Percentiles rank a stretch among this genome's conserved stretches.
These are phyloP conservation scores for Thymallus thymallus DNA, from an alignment of 2,113 vertebrate genomes.

Conservation along the genomic window DNA sequence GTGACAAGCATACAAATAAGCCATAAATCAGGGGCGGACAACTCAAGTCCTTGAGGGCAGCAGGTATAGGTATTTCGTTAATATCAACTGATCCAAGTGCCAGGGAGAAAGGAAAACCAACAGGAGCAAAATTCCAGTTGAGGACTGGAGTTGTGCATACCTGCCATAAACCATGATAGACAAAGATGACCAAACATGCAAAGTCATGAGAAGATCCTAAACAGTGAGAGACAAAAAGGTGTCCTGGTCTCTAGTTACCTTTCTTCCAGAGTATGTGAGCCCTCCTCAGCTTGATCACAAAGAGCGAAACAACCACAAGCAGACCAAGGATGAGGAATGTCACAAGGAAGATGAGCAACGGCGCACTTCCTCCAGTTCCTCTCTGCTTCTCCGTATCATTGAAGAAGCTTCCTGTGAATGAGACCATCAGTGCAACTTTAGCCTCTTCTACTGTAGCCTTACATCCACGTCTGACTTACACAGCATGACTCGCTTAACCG, in stretches of 20 bases:
- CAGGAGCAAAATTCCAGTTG: too few species aligned
- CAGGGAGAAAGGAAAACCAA: too few species aligned
- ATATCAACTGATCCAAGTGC: too few species aligned
- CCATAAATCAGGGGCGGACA: background rate
- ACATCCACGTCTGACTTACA: background rate
- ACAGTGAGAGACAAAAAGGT: too few species aligned
- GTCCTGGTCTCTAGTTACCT: slow-evolving; percentile 66
- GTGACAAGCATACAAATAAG: background rate
- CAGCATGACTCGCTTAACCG: background rate
- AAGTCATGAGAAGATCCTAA: too few species aligned
- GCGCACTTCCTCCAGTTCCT: slow-evolving; percentile 27
- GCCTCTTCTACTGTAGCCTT: background rate
- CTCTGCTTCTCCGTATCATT: background rate
- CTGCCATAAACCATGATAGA: too few species aligned
- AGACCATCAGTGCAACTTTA: slow-evolving; percentile 4
- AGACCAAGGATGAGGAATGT: slow-evolving; percentile 78
- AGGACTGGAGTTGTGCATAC: too few species aligned
- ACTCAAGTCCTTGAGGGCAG: background rate
- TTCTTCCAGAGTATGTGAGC: slow-evolving; percentile 83
- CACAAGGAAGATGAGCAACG: slow-evolving; percentile 79
- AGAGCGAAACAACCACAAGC: slow-evolving; percentile 82
- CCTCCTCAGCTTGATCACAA: slow-evolving; percentile 80
- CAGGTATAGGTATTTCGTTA: too few species aligned
- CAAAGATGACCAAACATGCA: too few species aligned
- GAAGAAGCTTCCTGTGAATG: slow-evolving; percentile 15